phyloP scores from a whole-genome alignment of 2,113 vertebrate species.

The Ceyx margarethae region DNA sequence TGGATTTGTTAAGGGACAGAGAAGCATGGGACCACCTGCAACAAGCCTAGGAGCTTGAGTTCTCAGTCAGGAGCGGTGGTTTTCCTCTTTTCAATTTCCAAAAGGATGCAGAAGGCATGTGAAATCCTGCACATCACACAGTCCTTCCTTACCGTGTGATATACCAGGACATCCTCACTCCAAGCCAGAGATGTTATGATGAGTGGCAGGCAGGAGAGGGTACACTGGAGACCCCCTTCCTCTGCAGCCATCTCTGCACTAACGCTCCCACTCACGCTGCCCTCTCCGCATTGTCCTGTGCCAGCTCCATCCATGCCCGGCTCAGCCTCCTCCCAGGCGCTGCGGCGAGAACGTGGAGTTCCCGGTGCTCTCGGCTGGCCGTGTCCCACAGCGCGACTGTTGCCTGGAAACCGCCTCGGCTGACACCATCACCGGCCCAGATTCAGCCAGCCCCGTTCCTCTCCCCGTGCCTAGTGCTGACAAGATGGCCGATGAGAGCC shows the following conservation, averaged over 20 bases:
- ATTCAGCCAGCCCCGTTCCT: conserved; percentile 14
- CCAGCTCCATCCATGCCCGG: accelerated
- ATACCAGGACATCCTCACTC: neutral
- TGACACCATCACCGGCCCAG: conserved; percentile 52
- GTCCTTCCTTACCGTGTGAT: accelerated
- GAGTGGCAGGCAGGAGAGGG: neutral
- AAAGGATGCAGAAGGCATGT: neutral
- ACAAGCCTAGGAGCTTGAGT: neutral
- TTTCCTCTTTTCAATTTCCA: neutral
- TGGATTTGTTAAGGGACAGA: neutral
- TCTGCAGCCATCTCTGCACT: neutral
- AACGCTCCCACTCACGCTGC: neutral
- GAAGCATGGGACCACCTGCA: neutral
- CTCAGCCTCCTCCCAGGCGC: neutral
- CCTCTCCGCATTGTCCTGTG: neutral
- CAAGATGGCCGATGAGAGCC: conserved; percentile 14
- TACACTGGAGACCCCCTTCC: neutral
- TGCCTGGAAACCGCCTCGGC: conserved; percentile 68
- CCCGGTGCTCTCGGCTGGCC: neutral
- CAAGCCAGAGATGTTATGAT: neutral
- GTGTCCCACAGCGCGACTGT: conserved; percentile 39
- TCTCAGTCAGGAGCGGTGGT: accelerated
- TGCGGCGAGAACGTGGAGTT: neutral
- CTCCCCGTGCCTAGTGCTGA: neutral
- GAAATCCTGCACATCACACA: accelerated